A percentile compares a stretch with the other conserved stretches of the same genome.
Evolutionary conservation across 2,888 invertebrate species (phyloP).

Genomic region (Synergus gifuensis): DNA sequence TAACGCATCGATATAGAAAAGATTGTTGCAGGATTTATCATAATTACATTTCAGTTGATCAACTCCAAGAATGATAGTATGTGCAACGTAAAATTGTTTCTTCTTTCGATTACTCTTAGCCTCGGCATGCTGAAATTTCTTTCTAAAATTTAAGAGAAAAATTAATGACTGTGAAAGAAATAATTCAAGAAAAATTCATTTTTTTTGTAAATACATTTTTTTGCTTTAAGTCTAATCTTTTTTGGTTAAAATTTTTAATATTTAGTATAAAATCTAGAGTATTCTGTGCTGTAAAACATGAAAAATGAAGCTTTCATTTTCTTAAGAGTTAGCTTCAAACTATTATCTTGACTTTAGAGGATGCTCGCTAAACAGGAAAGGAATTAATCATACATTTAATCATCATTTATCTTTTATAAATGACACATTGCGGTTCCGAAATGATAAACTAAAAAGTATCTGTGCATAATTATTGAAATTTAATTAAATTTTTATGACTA

Average conservation of each 20-base stretch:
- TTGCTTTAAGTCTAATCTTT: neutral
- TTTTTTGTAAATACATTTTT: neutral
- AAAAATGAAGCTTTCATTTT: neutral
- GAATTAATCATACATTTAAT: neutral
- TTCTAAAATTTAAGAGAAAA: conserved; percentile 2
- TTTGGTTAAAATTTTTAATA: too few species aligned
- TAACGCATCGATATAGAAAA: conserved; percentile 7
- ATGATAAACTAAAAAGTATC: too few species aligned
- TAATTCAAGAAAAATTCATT: neutral
- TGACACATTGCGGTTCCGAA: neutral
- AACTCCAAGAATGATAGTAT: neutral
- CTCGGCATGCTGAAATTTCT: neutral
- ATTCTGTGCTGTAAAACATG: too few species aligned
- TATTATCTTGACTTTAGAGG: neutral
- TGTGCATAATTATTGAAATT: too few species aligned
- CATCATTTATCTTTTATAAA: neutral
- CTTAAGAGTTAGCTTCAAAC: neutral
- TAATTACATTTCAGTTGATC: conserved; percentile 13
- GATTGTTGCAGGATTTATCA: conserved; percentile 24
- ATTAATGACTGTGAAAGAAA: neutral
- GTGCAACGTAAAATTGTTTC: neutral
- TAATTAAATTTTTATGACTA: too few species aligned
- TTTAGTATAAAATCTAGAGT: too few species aligned
- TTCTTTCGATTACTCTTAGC: conserved; percentile 6
- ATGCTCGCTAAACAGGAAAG: neutral